phyloP scores from a whole-genome alignment of 2,888 invertebrate species.

The Drosophila rellima region DNA sequence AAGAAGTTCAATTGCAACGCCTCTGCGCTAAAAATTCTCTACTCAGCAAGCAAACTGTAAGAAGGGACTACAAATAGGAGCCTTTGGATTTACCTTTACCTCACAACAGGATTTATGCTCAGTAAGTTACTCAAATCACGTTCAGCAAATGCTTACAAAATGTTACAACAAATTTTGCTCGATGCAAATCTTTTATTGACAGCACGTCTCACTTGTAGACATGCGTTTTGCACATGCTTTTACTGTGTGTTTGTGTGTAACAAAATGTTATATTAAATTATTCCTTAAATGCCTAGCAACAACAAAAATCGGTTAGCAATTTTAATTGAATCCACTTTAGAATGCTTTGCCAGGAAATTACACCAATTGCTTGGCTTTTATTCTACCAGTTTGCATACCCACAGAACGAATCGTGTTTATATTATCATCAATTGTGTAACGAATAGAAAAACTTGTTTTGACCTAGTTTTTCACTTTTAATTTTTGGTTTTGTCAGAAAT shows the following conservation, averaged over 20 bases:
- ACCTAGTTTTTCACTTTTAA: background rate
- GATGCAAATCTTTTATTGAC: slow-evolving; percentile 81
- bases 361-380: slow-evolving; percentile 21
- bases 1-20: slow-evolving; percentile 9
- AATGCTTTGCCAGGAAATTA: slow-evolving; percentile 33
- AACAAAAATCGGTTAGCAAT: slow-evolving; percentile 25
- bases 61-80: slow-evolving; percentile 23
- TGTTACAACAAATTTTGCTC: slow-evolving; percentile 65
- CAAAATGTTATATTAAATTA: slow-evolving; percentile 20
- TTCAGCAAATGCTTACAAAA: slow-evolving; percentile 79
- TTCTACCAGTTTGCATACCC: slow-evolving; percentile 1
- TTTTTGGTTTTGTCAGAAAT: background rate
- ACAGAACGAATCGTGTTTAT: background rate
- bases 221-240: slow-evolving; percentile 58
- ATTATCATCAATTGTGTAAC: background rate
- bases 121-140: slow-evolving; percentile 78
- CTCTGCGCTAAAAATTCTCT: slow-evolving; percentile 26
- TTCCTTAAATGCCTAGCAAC: slow-evolving; percentile 19
- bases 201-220: slow-evolving; percentile 71
- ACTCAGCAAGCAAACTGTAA: slow-evolving; percentile 41
- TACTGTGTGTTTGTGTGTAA: slow-evolving; percentile 9
- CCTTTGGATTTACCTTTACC: slow-evolving; percentile 22
- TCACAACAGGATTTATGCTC: slow-evolving; percentile 56
- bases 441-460: background rate
- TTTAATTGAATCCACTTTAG: slow-evolving; percentile 54